Base-by-base conservation (phyloP, 1,140 invertebrate species). In the Brachionus plicatilis region DNA sequence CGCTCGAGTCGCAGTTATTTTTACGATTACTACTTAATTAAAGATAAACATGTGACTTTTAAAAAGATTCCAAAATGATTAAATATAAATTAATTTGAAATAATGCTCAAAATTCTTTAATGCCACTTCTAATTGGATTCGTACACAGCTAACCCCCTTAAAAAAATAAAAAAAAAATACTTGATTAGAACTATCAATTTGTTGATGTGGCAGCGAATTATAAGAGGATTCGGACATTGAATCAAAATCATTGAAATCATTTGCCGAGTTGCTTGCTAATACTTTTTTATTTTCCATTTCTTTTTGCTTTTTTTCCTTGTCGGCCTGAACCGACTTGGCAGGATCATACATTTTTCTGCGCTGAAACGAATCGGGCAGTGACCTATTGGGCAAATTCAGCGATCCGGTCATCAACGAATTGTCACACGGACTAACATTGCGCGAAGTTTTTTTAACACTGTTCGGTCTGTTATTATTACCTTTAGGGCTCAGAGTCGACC, bases 271-370 rank as follows among this genome's bases (percentile, higher is more conserved):
- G 17, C 12, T 72, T 17, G 11, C 12, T 7, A 20, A 17, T 12
- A 3, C 17, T 27, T 82, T 43, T 65, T 82, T 45, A 12, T 60
- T 37, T 11, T 60, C 53, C 9, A 68, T 8, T 11, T 82, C 53
- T 65, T 82, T 82, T 14, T 45, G 79, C 45, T 45, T 60, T 65
- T 82, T 82, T 3, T 47, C 9, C 17, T 68, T 68, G n/a, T 82
- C 79, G 43, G 37, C 53, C 60, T 82, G 33, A 24, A 65, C 53
- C 12, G 79, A 60, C 41, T 68, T 60, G 20, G 11, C 17, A 43
- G 79, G 79, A 82, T 82, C 79, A 20, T 82, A 82, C 33, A 45
- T 82, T 68, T 82, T 82, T 24, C 79, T 11, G 4, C 79, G 20
- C 12, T 82, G 79, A 65, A 82, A 82, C n/a, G 79, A 60, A 43